Percentiles rank a stretch among this genome's conserved stretches.
These are phyloP conservation scores for Psilopogon haemacephalus DNA, from an alignment of 2,113 vertebrate genomes.

Conservation along the genomic window DNA sequence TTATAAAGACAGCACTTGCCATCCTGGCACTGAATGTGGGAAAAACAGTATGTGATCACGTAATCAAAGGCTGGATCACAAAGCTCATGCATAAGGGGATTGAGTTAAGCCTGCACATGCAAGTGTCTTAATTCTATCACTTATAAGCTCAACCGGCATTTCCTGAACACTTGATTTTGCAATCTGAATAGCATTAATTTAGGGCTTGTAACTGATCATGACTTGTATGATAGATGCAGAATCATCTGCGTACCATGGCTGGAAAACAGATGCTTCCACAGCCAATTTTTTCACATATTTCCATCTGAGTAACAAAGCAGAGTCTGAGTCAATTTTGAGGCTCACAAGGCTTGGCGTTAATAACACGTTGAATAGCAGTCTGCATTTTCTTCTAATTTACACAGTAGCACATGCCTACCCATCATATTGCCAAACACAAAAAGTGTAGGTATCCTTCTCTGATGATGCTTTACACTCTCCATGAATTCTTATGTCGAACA, in stretches of 20 bases:
- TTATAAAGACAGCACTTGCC: not conserved
- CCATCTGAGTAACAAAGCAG: not conserved
- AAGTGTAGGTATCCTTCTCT: not conserved
- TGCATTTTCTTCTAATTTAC: not conserved
- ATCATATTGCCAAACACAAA: not conserved
- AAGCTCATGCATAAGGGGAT: not conserved
- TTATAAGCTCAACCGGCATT: slow-evolving; percentile 6
- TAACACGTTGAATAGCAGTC: not conserved
- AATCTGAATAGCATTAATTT: slow-evolving; percentile 27
- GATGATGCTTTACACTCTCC: not conserved
- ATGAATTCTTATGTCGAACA: not conserved
- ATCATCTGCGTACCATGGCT: not conserved
- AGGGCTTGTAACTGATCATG: not conserved
- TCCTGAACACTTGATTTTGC: slow-evolving; percentile 11
- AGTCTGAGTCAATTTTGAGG: not conserved
- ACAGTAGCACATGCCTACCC: not conserved
- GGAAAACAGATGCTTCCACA: not conserved
- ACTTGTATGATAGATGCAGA: not conserved
- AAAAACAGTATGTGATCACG: not conserved
- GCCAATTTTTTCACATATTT: not conserved
- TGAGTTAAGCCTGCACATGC: slow-evolving; percentile 3
- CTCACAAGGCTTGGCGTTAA: not conserved
- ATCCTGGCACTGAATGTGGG: not conserved
- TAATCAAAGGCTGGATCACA: slow-evolving; percentile 28
- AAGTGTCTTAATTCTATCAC: slow-evolving; percentile 8